These are phyloP conservation scores for Tupiocoris notatus DNA, from an alignment of 2,888 invertebrate species.

Conservation along the genomic window DNA sequence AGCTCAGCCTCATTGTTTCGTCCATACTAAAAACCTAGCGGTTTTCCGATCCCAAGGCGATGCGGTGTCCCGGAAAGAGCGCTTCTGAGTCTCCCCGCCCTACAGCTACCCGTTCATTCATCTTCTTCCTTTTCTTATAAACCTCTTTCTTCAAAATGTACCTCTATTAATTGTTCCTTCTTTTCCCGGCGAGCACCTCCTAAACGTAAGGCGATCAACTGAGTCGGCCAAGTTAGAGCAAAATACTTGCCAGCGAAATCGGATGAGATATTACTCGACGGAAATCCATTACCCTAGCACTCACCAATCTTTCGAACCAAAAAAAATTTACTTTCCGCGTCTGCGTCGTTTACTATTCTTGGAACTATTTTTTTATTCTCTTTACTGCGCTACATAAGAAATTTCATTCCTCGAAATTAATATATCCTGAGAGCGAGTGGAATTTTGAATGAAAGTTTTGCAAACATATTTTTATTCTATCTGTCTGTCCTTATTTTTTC, in stretches of 20 bases:
- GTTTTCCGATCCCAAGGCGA: background rate
- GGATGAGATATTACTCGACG: background rate
- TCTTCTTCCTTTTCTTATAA: background rate
- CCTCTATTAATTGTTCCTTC: background rate
- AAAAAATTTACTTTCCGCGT: too few species aligned
- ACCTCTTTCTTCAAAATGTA: background rate
- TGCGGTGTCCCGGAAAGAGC: background rate
- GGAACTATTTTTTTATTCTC: too few species aligned
- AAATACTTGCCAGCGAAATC: background rate
- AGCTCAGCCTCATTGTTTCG: background rate
- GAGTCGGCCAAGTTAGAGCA: background rate
- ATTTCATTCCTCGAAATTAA: too few species aligned
- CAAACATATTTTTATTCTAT: too few species aligned
- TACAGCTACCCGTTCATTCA: background rate
- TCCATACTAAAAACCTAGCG: background rate
- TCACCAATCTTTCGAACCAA: too few species aligned
- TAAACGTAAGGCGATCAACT: background rate
- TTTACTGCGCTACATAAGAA: too few species aligned
- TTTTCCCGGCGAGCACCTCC: background rate
- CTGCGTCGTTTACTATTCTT: too few species aligned
- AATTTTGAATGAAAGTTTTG: too few species aligned
- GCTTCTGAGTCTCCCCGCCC: background rate
- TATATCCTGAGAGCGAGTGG: too few species aligned
- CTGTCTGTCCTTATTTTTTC: too few species aligned
- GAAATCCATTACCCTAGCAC: too few species aligned